Percentiles rank a stretch among this genome's conserved stretches.
Conservation (phyloP, 2,113 vertebrate species). For the Semnornis frantzii region DNA sequence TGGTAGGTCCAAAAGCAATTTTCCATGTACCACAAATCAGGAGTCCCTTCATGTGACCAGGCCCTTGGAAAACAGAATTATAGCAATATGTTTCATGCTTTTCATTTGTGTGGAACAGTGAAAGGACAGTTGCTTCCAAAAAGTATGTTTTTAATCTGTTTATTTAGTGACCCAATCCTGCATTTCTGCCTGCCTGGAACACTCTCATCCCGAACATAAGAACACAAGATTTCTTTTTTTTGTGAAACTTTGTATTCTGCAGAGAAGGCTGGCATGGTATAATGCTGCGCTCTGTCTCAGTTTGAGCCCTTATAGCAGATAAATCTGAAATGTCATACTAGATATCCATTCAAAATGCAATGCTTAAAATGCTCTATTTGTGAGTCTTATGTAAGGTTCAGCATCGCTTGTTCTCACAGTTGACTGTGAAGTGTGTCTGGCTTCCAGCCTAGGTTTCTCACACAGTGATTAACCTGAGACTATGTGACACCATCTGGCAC, state of each 20-base stretch:
- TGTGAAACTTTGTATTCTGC: neutral
- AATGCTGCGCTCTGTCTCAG: conserved; percentile 6
- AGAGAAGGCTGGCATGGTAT: neutral
- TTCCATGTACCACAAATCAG: neutral
- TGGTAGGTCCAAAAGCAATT: conserved; percentile 25
- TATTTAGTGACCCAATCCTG: neutral
- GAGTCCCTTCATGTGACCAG: neutral
- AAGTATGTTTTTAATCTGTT: neutral
- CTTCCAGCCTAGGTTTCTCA: conserved; percentile 71
- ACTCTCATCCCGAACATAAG: neutral
- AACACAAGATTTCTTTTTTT: neutral
- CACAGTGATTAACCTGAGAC: conserved; percentile 72
- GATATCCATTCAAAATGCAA: conserved; percentile 68
- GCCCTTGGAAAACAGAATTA: conserved; percentile 20
- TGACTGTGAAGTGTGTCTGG: conserved; percentile 67
- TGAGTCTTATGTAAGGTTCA: conserved; percentile 66
- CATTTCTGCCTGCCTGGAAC: neutral
- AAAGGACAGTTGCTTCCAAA: conserved; percentile 9
- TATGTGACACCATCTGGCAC: conserved; percentile 73
- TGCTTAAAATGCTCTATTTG: neutral
- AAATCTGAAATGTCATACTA: conserved; percentile 52
- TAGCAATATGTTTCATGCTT: neutral
- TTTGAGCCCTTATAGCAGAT: conserved; percentile 26
- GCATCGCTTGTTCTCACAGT: conserved; percentile 55
- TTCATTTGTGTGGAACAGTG: neutral